Conservation (phyloP, 2,797 vertebrate genomes). For the Clarias pachynema region DNA sequence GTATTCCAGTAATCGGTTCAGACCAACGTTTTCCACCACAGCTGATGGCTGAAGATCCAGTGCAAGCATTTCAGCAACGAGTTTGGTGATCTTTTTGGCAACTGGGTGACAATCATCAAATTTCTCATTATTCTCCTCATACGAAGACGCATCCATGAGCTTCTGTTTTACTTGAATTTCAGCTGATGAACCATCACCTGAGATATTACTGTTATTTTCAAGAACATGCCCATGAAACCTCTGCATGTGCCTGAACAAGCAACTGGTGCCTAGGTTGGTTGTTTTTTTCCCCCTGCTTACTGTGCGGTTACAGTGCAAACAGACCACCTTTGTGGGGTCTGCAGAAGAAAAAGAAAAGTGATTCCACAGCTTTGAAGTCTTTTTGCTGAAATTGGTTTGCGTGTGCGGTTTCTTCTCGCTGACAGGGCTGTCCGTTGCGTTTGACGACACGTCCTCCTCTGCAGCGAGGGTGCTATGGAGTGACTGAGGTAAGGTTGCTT, state of each 20-base stretch:
- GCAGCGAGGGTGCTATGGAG: constrained; percentile 78
- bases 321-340: constrained; percentile 95
- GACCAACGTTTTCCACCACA: constrained; percentile 91
- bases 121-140: constrained; percentile 80
- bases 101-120: constrained; percentile 91
- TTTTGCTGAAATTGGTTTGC: constrained; percentile 88
- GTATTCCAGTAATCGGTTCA: constrained; percentile 91
- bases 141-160: constrained; percentile 76
- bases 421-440: constrained; percentile 72
- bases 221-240: constrained; percentile 90
- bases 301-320: constrained; percentile 97
- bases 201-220: constrained; percentile 80
- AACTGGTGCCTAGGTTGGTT: constrained; percentile 95
- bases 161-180: constrained; percentile 78
- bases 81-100: constrained; percentile 98
- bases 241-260: constrained; percentile 93
- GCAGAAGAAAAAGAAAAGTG: constrained; percentile 92
- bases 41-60: constrained; percentile 98
- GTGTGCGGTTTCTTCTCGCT: constrained; percentile 76
- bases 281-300: constrained; percentile 98
- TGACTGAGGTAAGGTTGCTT: constrained; percentile 79
- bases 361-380: constrained; percentile 99
- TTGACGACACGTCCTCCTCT: constrained; percentile 80
- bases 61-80: constrained; percentile 97
- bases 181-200: constrained; percentile 80